A percentile compares a stretch with the other conserved stretches of the same genome.
Evolutionary conservation across 2,888 invertebrate genomes (phyloP).

Genomic region (Orthonevra nobilis): DNA sequence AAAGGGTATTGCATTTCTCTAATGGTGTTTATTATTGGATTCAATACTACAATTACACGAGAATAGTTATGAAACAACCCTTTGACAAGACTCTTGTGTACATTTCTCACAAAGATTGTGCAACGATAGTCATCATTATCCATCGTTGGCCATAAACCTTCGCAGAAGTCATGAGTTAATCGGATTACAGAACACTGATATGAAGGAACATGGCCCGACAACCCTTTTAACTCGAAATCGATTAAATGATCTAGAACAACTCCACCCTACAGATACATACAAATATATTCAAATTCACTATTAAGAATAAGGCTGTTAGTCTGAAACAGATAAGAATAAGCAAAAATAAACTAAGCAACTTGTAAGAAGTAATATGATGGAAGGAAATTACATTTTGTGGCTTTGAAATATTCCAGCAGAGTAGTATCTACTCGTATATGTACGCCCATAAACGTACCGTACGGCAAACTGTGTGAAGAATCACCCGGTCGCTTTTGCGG

Average conservation of each 20-base stretch:
- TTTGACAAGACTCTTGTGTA: constrained; percentile 25
- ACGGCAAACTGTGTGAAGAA: background rate
- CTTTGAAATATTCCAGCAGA: too few species aligned
- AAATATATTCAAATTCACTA: too few species aligned
- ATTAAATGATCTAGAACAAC: background rate
- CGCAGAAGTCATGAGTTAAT: constrained; percentile 43
- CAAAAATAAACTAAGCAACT: too few species aligned
- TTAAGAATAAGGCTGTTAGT: too few species aligned
- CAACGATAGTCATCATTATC: constrained; percentile 21
- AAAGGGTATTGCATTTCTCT: too few species aligned
- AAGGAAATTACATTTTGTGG: background rate
- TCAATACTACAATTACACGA: too few species aligned
- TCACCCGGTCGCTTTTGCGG: constrained; percentile 14
- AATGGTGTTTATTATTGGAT: too few species aligned
- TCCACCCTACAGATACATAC: background rate
- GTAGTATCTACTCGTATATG: too few species aligned
- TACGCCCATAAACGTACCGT: too few species aligned
- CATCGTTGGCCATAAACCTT: constrained; percentile 1
- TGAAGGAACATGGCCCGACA: background rate
- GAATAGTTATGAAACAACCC: too few species aligned
- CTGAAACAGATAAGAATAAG: too few species aligned
- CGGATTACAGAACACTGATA: constrained; percentile 29
- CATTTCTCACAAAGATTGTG: constrained; percentile 56
- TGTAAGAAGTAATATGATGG: too few species aligned
- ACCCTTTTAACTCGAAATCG: constrained; percentile 6